phyloP scores from a whole-genome alignment of 2,888 invertebrate species.

The Aphidoletes aphidimyza region DNA sequence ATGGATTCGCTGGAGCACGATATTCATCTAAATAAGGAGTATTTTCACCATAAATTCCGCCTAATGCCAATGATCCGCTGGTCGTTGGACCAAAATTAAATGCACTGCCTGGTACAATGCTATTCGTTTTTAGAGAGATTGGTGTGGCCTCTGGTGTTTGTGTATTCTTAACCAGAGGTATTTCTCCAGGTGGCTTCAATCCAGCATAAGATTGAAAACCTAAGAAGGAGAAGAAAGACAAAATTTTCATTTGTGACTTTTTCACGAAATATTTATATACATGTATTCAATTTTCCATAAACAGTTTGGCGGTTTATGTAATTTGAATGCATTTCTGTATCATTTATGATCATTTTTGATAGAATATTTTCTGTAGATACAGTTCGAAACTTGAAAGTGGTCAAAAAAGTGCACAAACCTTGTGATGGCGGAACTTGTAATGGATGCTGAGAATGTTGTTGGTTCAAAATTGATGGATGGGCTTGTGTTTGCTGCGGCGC shows the following conservation, averaged over 20 bases:
- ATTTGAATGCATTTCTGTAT: no score
- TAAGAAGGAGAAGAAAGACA: conserved; percentile 54
- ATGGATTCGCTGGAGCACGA: conserved; percentile 72
- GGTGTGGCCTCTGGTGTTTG: conserved; percentile 55
- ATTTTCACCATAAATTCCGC: conserved; percentile 73
- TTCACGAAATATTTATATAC: background rate
- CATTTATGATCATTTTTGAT: no score
- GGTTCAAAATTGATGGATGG: conserved; percentile 57
- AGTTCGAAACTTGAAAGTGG: no score
- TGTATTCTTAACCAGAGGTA: conserved; percentile 62
- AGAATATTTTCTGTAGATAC: no score
- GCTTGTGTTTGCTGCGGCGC: conserved; percentile 59
- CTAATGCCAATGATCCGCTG: conserved; percentile 67
- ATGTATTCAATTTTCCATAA: background rate
- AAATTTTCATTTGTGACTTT: background rate
- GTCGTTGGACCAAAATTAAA: conserved; percentile 83
- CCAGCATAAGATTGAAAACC: conserved; percentile 73
- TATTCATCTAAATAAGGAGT: conserved; percentile 77
- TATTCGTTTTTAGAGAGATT: conserved; percentile 63
- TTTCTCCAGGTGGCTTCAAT: conserved; percentile 65
- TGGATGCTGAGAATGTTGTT: conserved; percentile 59
- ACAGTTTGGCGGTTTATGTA: no score
- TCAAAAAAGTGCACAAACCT: background rate
- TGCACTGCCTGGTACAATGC: conserved; percentile 82
- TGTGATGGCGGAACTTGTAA: conserved; percentile 59